Evolutionary conservation across 2,888 invertebrate genomes (phyloP), one percentile per base, ranked within the genome.

Genomic region (Macroteleia sp.): DNA sequence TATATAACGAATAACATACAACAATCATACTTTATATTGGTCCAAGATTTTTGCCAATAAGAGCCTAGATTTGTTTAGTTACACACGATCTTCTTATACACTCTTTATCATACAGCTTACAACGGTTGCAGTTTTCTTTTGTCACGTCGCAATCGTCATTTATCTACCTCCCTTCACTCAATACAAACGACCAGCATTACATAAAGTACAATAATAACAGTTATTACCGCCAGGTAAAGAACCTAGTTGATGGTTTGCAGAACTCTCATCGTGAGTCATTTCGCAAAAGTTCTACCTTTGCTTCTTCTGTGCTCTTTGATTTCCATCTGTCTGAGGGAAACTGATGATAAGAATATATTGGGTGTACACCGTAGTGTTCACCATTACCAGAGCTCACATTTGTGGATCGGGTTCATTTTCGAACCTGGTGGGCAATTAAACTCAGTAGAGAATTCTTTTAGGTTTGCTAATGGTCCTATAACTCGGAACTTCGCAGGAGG

Each of bases 311-410:
- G 14, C 34, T 34, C 12, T 14, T 34, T 30, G 30, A 10, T 30
- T 30, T 30, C 9, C 10, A 8, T 25, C 25, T 25, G 25, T 25
- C 25, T n/a, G 44, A 25, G n/a, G n/a, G n/a, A n/a, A n/a, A n/a
- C n/a, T n/a, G n/a, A n/a, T n/a, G n/a, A n/a, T n/a, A n/a, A n/a
- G n/a, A n/a, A n/a, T n/a, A n/a, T n/a, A n/a, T n/a, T n/a, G n/a
- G n/a, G n/a, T n/a, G n/a, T n/a, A n/a, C n/a, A n/a, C n/a, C n/a
- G n/a, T n/a, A n/a, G n/a, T n/a, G n/a, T n/a, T n/a, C n/a, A n/a
- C n/a, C n/a, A 86, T 93, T 94, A 98, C 97, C 97, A 98, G 56
- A 98, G 95, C 90, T 96, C 96, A 90, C 98, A 98, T 89, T 97
- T 97, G 14, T 95, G 92, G 73, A 91, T 90, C 3, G 97, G 97